Percentiles rank a stretch among this genome's conserved stretches.
Conservation (phyloP, 2,888 invertebrate genomes). For the Brachypterus glaber region DNA sequence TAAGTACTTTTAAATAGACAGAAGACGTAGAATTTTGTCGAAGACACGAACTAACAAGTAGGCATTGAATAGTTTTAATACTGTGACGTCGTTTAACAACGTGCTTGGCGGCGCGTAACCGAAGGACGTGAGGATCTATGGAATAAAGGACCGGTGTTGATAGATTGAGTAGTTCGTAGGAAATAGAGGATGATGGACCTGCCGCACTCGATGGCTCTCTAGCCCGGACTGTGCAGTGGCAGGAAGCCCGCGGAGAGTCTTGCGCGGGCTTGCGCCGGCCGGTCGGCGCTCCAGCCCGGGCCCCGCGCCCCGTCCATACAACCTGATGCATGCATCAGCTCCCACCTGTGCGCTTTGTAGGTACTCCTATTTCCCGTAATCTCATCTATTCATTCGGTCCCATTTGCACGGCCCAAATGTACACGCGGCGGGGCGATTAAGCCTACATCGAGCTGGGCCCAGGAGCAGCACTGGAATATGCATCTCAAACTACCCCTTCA, state of each 20-base stretch:
- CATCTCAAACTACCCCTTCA: not conserved
- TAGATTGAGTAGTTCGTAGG: constrained; percentile 38
- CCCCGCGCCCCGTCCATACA: constrained; percentile 30
- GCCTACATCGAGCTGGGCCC: no score
- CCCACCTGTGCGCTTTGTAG: constrained; percentile 9
- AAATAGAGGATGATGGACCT: constrained; percentile 42
- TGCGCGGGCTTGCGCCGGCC: constrained; percentile 19
- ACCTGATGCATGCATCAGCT: constrained; percentile 37
- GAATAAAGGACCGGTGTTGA: constrained; percentile 34
- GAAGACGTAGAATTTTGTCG: constrained; percentile 4
- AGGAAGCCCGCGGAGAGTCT: constrained; percentile 13
- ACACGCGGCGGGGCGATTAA: no score
- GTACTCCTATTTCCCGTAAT: constrained; percentile 22
- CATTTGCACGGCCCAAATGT: not conserved
- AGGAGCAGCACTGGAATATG: no score
- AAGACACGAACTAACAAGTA: not conserved
- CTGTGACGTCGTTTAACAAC: constrained; percentile 12
- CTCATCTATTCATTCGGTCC: constrained; percentile 23
- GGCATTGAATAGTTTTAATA: not conserved
- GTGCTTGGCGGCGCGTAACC: constrained; percentile 10
- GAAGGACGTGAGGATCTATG: no score
- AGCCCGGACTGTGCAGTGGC: constrained; percentile 44
- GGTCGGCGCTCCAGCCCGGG: constrained; percentile 15
- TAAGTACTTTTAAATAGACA: constrained; percentile 3
- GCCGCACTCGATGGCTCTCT: constrained; percentile 50